Percentiles rank a stretch among this genome's conserved stretches.
These are phyloP conservation scores for Lymantria dispar DNA, from an alignment of 2,888 invertebrate species.

Conservation along the genomic window DNA sequence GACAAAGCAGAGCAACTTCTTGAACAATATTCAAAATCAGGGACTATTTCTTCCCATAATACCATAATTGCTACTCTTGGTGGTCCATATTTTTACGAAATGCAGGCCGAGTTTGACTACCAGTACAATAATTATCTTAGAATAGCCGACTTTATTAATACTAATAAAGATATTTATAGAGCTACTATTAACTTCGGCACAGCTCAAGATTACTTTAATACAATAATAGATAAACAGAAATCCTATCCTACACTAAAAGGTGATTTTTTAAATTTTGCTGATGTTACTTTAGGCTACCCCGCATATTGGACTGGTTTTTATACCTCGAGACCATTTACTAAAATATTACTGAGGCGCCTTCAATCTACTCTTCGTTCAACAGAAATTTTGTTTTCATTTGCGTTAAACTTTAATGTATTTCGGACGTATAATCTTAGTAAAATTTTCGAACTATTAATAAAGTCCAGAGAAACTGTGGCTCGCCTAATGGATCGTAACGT, in stretches of 20 bases:
- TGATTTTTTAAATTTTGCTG: constrained; percentile 97
- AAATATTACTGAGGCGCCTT: constrained; percentile 90
- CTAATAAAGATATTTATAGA: constrained; percentile 85
- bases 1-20: constrained; percentile 91
- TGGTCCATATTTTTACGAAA: constrained; percentile 95
- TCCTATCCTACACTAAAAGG: constrained; percentile 89
- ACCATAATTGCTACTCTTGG: constrained; percentile 95
- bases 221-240: constrained; percentile 83
- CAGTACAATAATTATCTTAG: constrained; percentile 95
- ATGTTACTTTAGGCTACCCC: constrained; percentile 91
- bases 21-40: constrained; percentile 94
- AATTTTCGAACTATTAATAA: constrained; percentile 76
- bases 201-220: constrained; percentile 92
- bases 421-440: constrained; percentile 76
- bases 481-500: constrained; percentile 98
- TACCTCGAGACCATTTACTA: constrained; percentile 92
- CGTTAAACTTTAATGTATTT: constrained; percentile 85
- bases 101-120: constrained; percentile 94
- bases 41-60: constrained; percentile 93
- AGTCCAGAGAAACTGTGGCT: constrained; percentile 89
- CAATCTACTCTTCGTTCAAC: constrained; percentile 90
- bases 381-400: constrained; percentile 92
- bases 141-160: constrained; percentile 93
- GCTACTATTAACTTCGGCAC: constrained; percentile 94
- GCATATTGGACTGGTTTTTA: constrained; percentile 98